Conservation (phyloP, 2,888 invertebrate species). For the Rhopalosiphum nymphaeae region DNA sequence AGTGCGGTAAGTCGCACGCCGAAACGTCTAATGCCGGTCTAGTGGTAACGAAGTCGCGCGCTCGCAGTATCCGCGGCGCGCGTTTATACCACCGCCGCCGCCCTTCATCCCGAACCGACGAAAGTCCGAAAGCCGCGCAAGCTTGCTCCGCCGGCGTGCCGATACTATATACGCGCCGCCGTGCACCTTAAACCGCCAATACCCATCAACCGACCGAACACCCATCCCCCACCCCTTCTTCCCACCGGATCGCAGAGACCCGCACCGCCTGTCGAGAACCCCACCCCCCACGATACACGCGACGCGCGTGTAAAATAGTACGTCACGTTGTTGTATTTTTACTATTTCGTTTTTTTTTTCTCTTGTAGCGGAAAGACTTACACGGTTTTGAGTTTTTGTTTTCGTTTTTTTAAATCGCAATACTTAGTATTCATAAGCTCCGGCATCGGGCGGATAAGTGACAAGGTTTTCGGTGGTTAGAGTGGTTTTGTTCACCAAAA, state of each 20-base stretch:
- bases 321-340: not conserved
- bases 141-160: not conserved
- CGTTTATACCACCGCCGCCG: not conserved
- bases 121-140: conserved; percentile 55
- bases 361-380: too few species aligned
- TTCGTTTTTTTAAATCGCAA: not conserved
- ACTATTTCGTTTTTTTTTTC: not conserved
- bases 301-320: not conserved
- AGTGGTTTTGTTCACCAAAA: not conserved
- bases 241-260: not conserved
- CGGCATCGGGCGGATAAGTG: not conserved
- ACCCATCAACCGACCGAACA: not conserved
- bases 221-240: not conserved
- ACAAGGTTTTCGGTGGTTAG: not conserved
- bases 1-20: conserved; percentile 28
- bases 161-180: not conserved
- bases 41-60: not conserved
- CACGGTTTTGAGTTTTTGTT: not conserved
- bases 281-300: not conserved
- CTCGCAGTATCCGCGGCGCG: conserved; percentile 29
- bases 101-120: not conserved
- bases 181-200: not conserved
- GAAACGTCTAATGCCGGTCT: conserved; percentile 50
- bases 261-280: not conserved
- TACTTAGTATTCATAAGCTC: not conserved